phyloP scores from a whole-genome alignment of 2,113 vertebrate species.

The Lucifuga dentata region DNA sequence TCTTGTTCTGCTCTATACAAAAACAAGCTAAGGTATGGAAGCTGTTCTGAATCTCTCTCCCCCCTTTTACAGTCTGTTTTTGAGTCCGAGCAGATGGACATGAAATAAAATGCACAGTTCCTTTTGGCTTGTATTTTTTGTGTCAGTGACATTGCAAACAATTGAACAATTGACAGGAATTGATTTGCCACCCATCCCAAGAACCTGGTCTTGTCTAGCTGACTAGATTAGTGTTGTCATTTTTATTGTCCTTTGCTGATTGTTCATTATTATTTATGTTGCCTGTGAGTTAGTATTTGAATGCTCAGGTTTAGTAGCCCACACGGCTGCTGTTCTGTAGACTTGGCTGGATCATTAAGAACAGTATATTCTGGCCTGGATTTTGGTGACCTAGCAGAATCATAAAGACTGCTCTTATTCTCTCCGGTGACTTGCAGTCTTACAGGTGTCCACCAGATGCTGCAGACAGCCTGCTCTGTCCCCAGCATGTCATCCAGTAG shows the following conservation, averaged over 20 bases:
- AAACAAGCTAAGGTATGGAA: background rate
- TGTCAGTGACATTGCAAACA: constrained; percentile 20
- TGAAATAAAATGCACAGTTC: background rate
- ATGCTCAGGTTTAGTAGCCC: constrained; percentile 18
- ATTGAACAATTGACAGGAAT: constrained; percentile 2
- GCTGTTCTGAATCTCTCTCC: background rate
- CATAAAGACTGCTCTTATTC: constrained; percentile 40
- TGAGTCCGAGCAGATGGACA: background rate
- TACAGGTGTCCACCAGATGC: constrained; percentile 81
- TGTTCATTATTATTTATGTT: constrained; percentile 52
- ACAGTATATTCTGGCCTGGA: constrained; percentile 27
- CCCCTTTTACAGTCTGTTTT: no score
- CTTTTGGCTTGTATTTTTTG: background rate
- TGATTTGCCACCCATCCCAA: constrained; percentile 19
- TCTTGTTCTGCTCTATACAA: no score
- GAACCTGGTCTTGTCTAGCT: constrained; percentile 18
- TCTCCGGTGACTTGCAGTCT: constrained; percentile 66
- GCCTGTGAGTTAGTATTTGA: constrained; percentile 54
- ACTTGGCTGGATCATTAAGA: constrained; percentile 18
- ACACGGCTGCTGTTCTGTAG: constrained; percentile 12
- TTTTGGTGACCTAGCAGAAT: constrained; percentile 58
- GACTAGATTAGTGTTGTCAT: constrained; percentile 45
- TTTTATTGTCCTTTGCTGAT: constrained; percentile 46
- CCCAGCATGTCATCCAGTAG: constrained; percentile 32
- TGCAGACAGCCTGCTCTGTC: constrained; percentile 67